Conservation (phyloP, 2,888 invertebrate genomes). For the Lycaena phlaeas region DNA sequence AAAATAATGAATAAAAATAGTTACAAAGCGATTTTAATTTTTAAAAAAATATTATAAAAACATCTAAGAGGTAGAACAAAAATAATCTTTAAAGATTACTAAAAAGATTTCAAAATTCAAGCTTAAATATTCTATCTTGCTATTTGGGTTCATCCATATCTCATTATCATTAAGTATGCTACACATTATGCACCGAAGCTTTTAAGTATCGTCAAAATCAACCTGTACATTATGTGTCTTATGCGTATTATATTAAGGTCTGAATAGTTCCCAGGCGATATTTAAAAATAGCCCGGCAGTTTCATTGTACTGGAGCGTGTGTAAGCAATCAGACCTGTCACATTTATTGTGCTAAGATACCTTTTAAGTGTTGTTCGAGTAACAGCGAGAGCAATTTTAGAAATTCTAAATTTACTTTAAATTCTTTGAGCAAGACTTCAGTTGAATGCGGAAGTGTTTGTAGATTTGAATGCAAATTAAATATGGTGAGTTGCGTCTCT, state of each 20-base stretch:
- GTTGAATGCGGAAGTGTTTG: too few species aligned
- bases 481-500: too few species aligned
- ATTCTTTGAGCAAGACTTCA: too few species aligned
- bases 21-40: too few species aligned
- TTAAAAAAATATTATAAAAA: too few species aligned
- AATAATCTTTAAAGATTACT: too few species aligned
- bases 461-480: too few species aligned
- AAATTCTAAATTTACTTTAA: slow-evolving; percentile 12
- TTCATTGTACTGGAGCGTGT: slow-evolving; percentile 13
- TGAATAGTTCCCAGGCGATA: neutral
- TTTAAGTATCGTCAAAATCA: slow-evolving; percentile 1
- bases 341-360: slow-evolving; percentile 14
- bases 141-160: slow-evolving; percentile 5
- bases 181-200: slow-evolving; percentile 12
- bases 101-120: too few species aligned
- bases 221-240: neutral
- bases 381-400: slow-evolving; percentile 13
- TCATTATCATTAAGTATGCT: slow-evolving; percentile 11
- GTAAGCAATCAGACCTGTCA: slow-evolving; percentile 16
- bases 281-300: slow-evolving; percentile 10
- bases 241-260: neutral
- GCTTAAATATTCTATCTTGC: too few species aligned
- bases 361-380: slow-evolving; percentile 16
- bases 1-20: too few species aligned
- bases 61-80: too few species aligned